A percentile compares a stretch with the other conserved stretches of the same genome.
Evolutionary conservation across 2,888 invertebrate species (phyloP).

Genomic region (Drosophila testacea): DNA sequence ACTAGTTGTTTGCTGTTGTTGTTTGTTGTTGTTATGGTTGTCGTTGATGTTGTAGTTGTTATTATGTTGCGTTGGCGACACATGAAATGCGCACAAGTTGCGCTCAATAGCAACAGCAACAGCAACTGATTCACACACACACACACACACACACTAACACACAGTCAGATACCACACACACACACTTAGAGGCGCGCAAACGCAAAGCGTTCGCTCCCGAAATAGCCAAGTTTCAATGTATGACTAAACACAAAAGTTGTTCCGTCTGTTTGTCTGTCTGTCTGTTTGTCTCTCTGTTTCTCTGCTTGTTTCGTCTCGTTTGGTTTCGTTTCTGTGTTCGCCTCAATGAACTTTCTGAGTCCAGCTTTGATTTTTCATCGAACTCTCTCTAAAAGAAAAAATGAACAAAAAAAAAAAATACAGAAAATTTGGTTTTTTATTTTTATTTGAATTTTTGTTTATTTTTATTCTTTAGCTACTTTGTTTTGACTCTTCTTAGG

Average conservation of each 20-base stretch:
- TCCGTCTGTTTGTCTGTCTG: constrained; percentile 12
- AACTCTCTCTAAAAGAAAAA: constrained; percentile 30
- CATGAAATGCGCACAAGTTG: constrained; percentile 44
- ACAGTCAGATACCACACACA: too few species aligned
- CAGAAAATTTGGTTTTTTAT: constrained; percentile 1
- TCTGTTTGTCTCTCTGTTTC: constrained; percentile 15
- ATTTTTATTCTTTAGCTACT: too few species aligned
- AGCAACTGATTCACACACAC: constrained; percentile 52
- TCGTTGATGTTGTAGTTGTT: constrained; percentile 5
- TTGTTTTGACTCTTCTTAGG: too few species aligned
- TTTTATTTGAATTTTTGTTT: background rate
- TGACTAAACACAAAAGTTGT: constrained; percentile 63
- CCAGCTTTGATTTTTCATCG: constrained; percentile 48
- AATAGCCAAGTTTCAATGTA: constrained; percentile 68
- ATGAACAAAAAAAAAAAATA: too few species aligned
- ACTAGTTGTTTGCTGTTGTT: constrained; percentile 1
- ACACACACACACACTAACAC: constrained; percentile 16
- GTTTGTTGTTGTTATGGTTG: constrained; percentile 5
- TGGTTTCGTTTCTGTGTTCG: constrained; percentile 38
- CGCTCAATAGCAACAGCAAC: constrained; percentile 48
- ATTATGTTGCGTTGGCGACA: constrained; percentile 56
- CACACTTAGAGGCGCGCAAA: constrained; percentile 34
- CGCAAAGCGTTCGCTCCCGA: constrained; percentile 70
- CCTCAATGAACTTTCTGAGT: constrained; percentile 49
- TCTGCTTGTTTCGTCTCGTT: constrained; percentile 28